Evolutionary conservation across 2,888 invertebrate species (phyloP), one percentile per base, ranked within the genome.

Genomic region (Oscheius sp.): DNA sequence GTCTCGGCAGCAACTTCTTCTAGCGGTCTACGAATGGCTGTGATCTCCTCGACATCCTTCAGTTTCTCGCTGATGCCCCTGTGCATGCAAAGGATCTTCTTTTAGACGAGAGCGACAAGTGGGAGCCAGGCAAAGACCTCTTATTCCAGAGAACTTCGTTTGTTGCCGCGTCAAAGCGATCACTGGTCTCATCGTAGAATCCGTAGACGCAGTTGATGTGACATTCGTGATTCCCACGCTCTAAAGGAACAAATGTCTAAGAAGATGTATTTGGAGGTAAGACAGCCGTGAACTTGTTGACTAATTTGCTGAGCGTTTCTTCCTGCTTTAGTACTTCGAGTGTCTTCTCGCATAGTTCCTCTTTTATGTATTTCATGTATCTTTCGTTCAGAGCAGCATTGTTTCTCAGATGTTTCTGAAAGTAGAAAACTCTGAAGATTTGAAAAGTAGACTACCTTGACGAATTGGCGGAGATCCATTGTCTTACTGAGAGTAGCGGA

Each of bases 131-230:
- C 57, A 62, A 81, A 81, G 47, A 73, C 76, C 32, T 78, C 60
- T 58, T 53, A 1, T 74, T 68, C 76, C 75, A 80, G 4, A 80
- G 65, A 11, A 74, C 70, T 29, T 33, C 21, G 13, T 74, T 78
- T 7, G 73, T 70, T 7, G 11, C 9, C 2, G 5, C 1, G 29
- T 53, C 68, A n/a, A 53, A 68, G 11, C 68, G 68, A 11, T 68
- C 68, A n/a, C 13, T 37, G n/a, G 53, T 11, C 42, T 68, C 68
- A 7, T 62, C 72, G 21, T 73, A 66, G 63, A 82, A 80, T 29
- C 81, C 81, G 55, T 82, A 82, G 4, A 74, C 78, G 62, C 55
- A 71, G 62, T 82, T 82, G 74, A 82, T 79, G 32, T 73, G 57
- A 0, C 75, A 78, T 58, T 80, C 80, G 51, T 80, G 80, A 73